These are phyloP conservation scores for Dorcus parallelipipedus DNA, from an alignment of 2,888 invertebrate genomes.

Conservation along the genomic window DNA sequence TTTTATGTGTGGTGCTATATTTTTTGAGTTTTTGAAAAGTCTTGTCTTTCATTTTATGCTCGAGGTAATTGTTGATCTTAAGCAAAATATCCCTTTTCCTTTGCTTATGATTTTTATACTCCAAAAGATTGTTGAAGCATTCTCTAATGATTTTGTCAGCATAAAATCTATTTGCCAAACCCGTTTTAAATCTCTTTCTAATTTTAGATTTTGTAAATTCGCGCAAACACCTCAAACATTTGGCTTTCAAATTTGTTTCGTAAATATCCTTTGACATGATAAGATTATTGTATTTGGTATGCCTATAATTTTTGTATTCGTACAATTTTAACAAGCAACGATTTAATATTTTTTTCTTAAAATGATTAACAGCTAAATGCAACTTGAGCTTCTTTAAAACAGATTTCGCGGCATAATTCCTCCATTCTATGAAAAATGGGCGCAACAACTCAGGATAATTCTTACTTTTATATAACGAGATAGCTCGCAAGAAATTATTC, in stretches of 20 bases:
- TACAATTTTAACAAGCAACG: conserved; percentile 17
- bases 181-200: conserved; percentile 6
- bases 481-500: conserved; percentile 21
- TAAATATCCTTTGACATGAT: conserved; percentile 21
- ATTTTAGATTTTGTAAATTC: conserved; percentile 10
- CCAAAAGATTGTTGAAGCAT: conserved; percentile 6
- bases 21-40: conserved; percentile 1
- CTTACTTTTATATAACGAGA: conserved; percentile 29
- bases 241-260: conserved; percentile 20
- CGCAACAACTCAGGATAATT: conserved; percentile 24
- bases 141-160: conserved; percentile 15
- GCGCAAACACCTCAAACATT: conserved; percentile 21
- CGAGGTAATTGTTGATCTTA: not conserved
- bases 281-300: conserved; percentile 18
- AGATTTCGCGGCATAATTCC: conserved; percentile 18
- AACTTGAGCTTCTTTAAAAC: conserved; percentile 14
- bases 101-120: conserved; percentile 4
- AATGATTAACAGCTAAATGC: conserved; percentile 20
- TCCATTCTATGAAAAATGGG: conserved; percentile 30
- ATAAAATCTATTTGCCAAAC: conserved; percentile 13
- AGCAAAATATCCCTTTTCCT: not conserved
- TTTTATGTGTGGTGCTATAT: conserved; percentile 8
- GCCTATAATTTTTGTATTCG: conserved; percentile 13
- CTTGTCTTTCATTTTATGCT: not conserved
- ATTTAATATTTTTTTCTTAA: conserved; percentile 20